Conservation (phyloP, 2,888 invertebrate species). For the Acrobasis repandana region DNA sequence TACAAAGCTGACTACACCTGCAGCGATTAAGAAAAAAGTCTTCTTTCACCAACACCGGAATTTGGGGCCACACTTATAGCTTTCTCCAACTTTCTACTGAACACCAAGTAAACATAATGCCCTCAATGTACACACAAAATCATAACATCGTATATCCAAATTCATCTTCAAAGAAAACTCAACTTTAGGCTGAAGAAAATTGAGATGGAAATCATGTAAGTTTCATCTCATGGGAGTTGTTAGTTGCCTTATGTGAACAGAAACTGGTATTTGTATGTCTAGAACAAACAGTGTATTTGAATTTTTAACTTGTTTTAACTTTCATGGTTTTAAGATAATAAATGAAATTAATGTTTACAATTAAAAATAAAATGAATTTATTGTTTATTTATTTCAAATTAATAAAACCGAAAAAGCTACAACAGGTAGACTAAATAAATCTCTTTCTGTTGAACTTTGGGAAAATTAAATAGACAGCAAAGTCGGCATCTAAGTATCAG, state of each 20-base stretch:
- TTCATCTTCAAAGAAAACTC: background rate
- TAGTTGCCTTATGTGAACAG: background rate
- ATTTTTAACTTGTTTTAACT: background rate
- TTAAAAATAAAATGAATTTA: background rate
- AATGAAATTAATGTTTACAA: background rate
- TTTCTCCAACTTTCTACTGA: slow-evolving; percentile 73
- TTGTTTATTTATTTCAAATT: background rate
- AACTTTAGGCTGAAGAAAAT: background rate
- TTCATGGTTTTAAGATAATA: background rate
- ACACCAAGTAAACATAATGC: slow-evolving; percentile 62
- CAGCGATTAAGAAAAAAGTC: slow-evolving; percentile 43
- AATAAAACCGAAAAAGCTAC: too few relatives aligned
- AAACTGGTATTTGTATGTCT: slow-evolving; percentile 5
- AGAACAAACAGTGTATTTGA: background rate
- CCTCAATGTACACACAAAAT: slow-evolving; percentile 42
- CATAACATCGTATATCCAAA: slow-evolving; percentile 11
- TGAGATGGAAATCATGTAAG: background rate
- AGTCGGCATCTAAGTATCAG: too few relatives aligned
- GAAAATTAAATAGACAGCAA: too few relatives aligned
- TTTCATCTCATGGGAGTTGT: slow-evolving; percentile 3
- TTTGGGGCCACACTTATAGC: slow-evolving; percentile 60
- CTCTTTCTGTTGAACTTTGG: too few relatives aligned
- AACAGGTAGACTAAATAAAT: too few relatives aligned
- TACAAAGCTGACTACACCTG: slow-evolving; percentile 5
- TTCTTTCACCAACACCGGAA: slow-evolving; percentile 66